Evolutionary conservation across 1,140 invertebrate genomes (phyloP), one percentile per base, ranked within the genome.

Genomic region (Sycophaga agraensis): DNA sequence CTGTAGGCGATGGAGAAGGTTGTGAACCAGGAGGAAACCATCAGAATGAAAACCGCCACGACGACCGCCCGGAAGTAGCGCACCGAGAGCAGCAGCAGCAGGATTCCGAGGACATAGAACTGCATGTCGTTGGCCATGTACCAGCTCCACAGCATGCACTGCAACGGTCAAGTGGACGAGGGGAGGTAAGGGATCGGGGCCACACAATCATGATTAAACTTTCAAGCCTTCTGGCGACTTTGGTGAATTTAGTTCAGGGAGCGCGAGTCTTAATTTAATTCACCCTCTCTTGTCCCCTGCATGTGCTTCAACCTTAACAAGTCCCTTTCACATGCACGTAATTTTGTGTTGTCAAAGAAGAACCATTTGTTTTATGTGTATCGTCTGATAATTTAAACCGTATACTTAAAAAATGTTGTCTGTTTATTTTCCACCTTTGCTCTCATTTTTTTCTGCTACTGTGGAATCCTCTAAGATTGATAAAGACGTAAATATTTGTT

Each of bases 81-180:
- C n/a, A 88, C 85, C 42, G 89, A 90, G n/a, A 91, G 77, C 2
- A 91, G 75, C 34, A 93, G 77, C 5, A 92, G 71, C 49, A 91
- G 75, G 35, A 88, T 85, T 8, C 89, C 89, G 55, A 92, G 82
- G 3, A 90, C 83, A 73, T 91, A 92, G 71, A 93, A 92, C 73
- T 96, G 94, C 65, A 94, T 97, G 67, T 97, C 92, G 66, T 95
- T 92, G 9, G 91, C 89, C 86, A 94, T 92, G 72, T 96, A 96
- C 91, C 91, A 93, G 58, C 89, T 91, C 91, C 91, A 93, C 42
- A 92, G 82, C 90, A 92, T 92, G 72, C 91, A 93, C 84, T 85
- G 70, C 39, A 81, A 82, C 24, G 16, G 7, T 16, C n/a, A 17
- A 35, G 14, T 11, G 6, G 37, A 14, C 12, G 50, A 12, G n/a